These are phyloP conservation scores for Lepisosteus oculatus DNA, from an alignment of 2,113 vertebrate species.

Conservation along the genomic window DNA sequence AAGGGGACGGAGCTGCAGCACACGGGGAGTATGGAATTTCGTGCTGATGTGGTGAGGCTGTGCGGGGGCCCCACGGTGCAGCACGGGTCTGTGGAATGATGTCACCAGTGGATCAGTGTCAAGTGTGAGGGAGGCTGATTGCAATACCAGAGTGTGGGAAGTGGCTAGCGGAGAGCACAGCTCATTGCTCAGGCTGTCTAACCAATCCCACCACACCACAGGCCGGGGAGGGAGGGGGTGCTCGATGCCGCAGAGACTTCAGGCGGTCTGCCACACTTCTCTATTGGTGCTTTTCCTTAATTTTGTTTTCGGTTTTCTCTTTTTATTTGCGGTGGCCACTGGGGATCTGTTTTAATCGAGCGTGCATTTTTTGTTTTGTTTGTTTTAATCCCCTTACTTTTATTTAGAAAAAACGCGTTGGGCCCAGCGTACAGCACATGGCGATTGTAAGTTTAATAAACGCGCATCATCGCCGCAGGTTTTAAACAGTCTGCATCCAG, in stretches of 20 bases:
- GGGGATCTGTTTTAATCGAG: too few species aligned
- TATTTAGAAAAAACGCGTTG: too few species aligned
- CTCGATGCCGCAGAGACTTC: background rate
- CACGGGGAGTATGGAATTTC: background rate
- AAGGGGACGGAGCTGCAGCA: too few species aligned
- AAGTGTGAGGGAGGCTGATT: slow-evolving; percentile 43
- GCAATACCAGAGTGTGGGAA: slow-evolving; percentile 52
- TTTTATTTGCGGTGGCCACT: too few species aligned
- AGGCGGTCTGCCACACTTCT: background rate
- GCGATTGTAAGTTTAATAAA: too few species aligned
- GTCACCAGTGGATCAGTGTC: slow-evolving; percentile 53
- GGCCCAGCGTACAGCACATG: too few species aligned
- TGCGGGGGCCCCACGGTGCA: slow-evolving; percentile 6
- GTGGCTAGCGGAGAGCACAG: slow-evolving; percentile 24
- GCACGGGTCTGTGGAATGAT: slow-evolving; percentile 34
- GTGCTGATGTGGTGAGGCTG: background rate
- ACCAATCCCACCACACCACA: slow-evolving; percentile 42
- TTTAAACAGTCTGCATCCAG: too few species aligned
- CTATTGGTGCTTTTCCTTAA: too few species aligned
- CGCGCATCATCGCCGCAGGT: too few species aligned
- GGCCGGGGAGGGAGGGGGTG: slow-evolving; percentile 27
- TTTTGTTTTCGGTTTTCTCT: too few species aligned
- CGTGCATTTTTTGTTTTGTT: too few species aligned
- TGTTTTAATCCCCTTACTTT: too few species aligned
- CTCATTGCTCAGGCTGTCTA: slow-evolving; percentile 30